phyloP scores from a whole-genome alignment of 1,140 invertebrate genomes.

The Zaprionus inermis region DNA sequence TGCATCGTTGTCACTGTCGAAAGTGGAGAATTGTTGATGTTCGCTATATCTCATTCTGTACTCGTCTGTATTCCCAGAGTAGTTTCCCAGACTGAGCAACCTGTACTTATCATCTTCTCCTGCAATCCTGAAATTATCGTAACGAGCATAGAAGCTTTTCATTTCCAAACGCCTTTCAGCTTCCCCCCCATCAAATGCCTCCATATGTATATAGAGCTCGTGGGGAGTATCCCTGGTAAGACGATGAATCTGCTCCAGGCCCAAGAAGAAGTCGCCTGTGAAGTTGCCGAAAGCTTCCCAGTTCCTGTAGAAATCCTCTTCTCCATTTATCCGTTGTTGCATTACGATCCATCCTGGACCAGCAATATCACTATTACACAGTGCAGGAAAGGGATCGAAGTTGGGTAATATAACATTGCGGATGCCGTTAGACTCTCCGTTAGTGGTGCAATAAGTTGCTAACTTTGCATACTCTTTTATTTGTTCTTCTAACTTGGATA shows the following conservation, averaged over 20 bases:
- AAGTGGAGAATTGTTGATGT: neutral
- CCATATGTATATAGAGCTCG: neutral
- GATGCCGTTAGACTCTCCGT: neutral
- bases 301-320: neutral
- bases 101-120: neutral
- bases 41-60: neutral
- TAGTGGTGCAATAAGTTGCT: neutral
- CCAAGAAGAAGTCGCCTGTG: too few relatives aligned
- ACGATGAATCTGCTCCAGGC: too few relatives aligned
- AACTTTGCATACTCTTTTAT: too few relatives aligned
- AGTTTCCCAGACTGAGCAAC: neutral
- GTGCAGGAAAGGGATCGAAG: neutral
- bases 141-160: neutral
- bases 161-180: neutral
- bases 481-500: too few relatives aligned
- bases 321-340: neutral
- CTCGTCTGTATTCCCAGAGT: neutral
- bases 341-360: neutral
- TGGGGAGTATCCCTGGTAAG: neutral
- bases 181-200: neutral
- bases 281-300: neutral
- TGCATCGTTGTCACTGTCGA: neutral
- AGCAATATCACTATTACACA: neutral
- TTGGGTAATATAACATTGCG: neutral
- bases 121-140: neutral